These are phyloP conservation scores for Craseonycteris thonglongyai DNA, from an alignment of 2,113 vertebrate genomes.

Conservation along the genomic window DNA sequence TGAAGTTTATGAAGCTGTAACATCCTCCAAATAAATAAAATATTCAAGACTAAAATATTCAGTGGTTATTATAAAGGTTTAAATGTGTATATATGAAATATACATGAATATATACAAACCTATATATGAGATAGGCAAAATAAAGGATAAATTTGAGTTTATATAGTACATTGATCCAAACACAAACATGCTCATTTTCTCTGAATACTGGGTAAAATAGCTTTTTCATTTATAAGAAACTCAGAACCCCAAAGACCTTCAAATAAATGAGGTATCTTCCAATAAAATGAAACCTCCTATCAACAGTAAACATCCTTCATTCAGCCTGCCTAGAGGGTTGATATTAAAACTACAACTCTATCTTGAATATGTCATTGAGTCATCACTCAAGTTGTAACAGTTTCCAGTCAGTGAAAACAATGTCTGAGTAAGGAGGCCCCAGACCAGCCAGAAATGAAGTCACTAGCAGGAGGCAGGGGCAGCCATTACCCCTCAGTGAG, in stretches of 20 bases:
- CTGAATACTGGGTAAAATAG: not conserved
- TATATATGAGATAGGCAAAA: not conserved
- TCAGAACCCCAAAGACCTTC: slow-evolving; percentile 49
- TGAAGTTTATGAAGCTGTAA: not conserved
- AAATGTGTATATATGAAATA: not conserved
- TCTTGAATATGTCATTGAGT: slow-evolving; percentile 53
- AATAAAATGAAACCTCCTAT: slow-evolving; percentile 68
- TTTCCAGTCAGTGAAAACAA: slow-evolving; percentile 36
- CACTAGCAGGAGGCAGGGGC: not conserved
- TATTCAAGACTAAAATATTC: not conserved
- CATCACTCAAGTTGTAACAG: slow-evolving; percentile 25
- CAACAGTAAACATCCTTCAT: slow-evolving; percentile 56
- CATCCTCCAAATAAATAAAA: not conserved
- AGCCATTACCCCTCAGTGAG: not conserved
- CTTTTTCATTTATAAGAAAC: slow-evolving; percentile 68
- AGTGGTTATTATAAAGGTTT: not conserved
- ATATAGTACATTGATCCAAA: not conserved
- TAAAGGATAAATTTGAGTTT: not conserved
- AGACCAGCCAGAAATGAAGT: not conserved
- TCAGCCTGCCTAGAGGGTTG: not conserved
- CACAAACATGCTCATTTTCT: not conserved
- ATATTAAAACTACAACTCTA: not conserved
- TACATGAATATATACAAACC: not conserved
- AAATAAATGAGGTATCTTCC: slow-evolving; percentile 74
- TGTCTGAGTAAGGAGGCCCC: not conserved